Evolutionary conservation across 2,113 vertebrate species (phyloP).

Genomic region (Apodemus sylvaticus): DNA sequence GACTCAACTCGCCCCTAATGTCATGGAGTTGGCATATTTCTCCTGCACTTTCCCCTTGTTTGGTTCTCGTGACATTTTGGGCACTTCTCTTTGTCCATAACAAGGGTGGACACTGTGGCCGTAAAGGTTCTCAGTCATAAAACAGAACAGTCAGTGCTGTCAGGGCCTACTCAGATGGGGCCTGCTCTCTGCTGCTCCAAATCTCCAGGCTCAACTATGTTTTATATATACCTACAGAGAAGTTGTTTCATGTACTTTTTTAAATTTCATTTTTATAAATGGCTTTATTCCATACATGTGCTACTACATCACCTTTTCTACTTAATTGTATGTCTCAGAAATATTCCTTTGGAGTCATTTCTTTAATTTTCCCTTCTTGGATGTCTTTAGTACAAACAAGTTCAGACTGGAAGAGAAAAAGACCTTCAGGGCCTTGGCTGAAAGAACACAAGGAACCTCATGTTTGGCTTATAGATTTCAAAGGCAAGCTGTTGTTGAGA

Average conservation of each 20-base stretch:
- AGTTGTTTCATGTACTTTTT: not conserved
- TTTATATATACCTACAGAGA: not conserved
- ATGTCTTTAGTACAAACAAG: not conserved
- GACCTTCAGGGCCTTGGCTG: conserved; percentile 47
- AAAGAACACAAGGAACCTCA: conserved; percentile 52
- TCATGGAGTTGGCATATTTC: not conserved
- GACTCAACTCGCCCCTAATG: not conserved
- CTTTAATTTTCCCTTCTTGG: conserved; percentile 39
- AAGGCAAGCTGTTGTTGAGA: conserved; percentile 65
- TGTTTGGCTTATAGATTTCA: conserved; percentile 55
- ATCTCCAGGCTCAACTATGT: not conserved
- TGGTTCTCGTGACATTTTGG: not conserved
- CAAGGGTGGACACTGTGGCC: not conserved
- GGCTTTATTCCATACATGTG: not conserved
- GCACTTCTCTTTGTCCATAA: not conserved
- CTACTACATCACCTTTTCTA: conserved; percentile 12
- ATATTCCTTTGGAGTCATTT: not conserved
- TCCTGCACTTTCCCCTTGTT: not conserved
- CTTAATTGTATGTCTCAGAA: conserved; percentile 16
- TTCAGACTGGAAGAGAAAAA: conserved; percentile 40
- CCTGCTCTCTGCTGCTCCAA: not conserved
- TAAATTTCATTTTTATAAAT: conserved; percentile 8
- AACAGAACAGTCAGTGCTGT: not conserved
- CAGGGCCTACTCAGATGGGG: not conserved
- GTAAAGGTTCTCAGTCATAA: not conserved